Evolutionary conservation across 2,113 vertebrate species (phyloP), one percentile per base, ranked within the genome.

Genomic region (Sphyrna mokarran): DNA sequence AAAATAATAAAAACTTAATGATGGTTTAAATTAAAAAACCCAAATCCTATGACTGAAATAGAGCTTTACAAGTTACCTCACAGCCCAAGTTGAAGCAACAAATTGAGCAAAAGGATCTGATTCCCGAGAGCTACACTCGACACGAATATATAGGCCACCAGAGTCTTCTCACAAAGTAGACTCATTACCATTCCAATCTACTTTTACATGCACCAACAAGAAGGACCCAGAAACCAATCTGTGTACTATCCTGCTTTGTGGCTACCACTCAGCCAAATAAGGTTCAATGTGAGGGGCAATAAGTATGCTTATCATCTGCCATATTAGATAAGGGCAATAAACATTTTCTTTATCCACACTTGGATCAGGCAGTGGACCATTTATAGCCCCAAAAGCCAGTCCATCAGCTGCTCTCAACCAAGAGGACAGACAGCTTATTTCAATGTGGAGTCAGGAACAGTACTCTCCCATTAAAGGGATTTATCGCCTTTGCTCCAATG

Each of bases 1-100:
- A 66, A 93, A 93, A 66, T 68, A 68, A 68, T 93, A 61, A 93
- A 93, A 93, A 93, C 37, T 93, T 7, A 93, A 93, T 93, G 89
- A 68, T 37, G 61, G n/a, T 20, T 93, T 93, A 93, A 93, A 93
- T 93, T 66, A 68, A 93, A 93, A 93, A 16, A 61, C 86, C 86
- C 26, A 89, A 89, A 33, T 63, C 61, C 22, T 66, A n/a, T 33
- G 18, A 91, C 89, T 91, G 61, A 66, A 91, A 91, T 91, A 37
- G 89, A 91, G 33, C 16, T 63, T 33, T 66, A 63, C 29, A 16
- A 63, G 61, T 63, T 91, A n/a, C 58, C 58, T n/a, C 61, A 91
- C 37, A 66, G 58, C 11, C 58, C 58, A 91, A 63, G 29, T 33
- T n/a, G 33, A 37, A 91, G 33, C 29, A 66, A 63, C 66, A 14